These are phyloP conservation scores for Corydoras sp. DNA, from an alignment of 2,113 vertebrate genomes.

Conservation along the genomic window DNA sequence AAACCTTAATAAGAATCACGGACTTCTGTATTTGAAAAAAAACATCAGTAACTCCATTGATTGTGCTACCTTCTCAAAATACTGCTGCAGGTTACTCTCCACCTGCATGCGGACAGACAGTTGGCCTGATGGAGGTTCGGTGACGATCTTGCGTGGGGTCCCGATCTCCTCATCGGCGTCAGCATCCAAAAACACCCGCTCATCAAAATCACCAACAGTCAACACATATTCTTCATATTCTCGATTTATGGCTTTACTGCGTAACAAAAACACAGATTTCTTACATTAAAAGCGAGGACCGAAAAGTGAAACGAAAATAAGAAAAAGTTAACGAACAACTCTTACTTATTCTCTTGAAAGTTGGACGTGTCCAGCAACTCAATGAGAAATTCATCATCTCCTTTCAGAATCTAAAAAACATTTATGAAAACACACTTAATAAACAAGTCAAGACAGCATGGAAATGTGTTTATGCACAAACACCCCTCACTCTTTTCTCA, in stretches of 20 bases:
- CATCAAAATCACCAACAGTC: constrained; percentile 92
- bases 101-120: constrained; percentile 59
- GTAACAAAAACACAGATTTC: constrained; percentile 7
- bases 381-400: constrained; percentile 72
- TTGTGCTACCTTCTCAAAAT: constrained; percentile 81
- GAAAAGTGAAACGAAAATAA: neutral
- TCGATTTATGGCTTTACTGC: constrained; percentile 88
- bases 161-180: constrained; percentile 96
- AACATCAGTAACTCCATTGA: no score
- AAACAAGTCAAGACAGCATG: neutral
- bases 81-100: constrained; percentile 81
- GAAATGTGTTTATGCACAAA: neutral
- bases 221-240: constrained; percentile 96
- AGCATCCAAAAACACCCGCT: constrained; percentile 89
- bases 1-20: no score
- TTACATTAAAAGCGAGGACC: neutral
- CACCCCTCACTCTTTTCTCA: constrained; percentile 74
- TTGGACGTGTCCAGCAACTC: constrained; percentile 75
- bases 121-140: constrained; percentile 60
- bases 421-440: neutral
- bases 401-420: constrained; percentile 81
- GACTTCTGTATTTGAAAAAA: no score
- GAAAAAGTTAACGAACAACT: neutral
- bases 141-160: constrained; percentile 74
- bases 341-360: constrained; percentile 91